Evolutionary conservation across 2,888 invertebrate genomes (phyloP).

Genomic region (Lasius platythorax): DNA sequence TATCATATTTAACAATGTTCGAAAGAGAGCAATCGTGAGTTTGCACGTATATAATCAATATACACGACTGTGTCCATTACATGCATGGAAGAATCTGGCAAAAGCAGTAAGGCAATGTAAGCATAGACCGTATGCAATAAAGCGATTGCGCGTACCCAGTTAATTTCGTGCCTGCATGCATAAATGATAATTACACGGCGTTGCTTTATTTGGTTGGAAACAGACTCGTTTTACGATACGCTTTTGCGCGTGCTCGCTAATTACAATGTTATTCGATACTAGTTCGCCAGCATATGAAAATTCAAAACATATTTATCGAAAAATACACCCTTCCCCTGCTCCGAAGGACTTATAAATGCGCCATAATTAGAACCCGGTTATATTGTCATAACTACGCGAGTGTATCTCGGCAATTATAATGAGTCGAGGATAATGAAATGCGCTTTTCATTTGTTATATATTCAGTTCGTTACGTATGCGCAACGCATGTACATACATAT

Average conservation of each 20-base stretch:
- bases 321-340: background rate
- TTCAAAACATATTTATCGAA: slow-evolving; percentile 20
- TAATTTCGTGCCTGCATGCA: slow-evolving; percentile 34
- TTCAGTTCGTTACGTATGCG: background rate
- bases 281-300: background rate
- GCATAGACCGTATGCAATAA: slow-evolving; percentile 21
- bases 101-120: slow-evolving; percentile 23
- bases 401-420: background rate
- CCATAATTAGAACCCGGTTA: slow-evolving; percentile 15
- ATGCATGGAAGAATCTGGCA: background rate
- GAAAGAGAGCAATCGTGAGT: background rate
- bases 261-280: slow-evolving; percentile 43
- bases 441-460: background rate
- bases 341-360: background rate
- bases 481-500: background rate
- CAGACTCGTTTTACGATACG: slow-evolving; percentile 9
- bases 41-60: background rate
- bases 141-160: slow-evolving; percentile 30
- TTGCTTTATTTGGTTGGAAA: slow-evolving; percentile 29
- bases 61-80: background rate
- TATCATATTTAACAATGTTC: background rate
- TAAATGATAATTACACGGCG: slow-evolving; percentile 35
- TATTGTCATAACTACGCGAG: background rate
- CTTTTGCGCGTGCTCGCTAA: slow-evolving; percentile 32
- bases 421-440: background rate